Percentiles rank a stretch among this genome's conserved stretches.
phyloP scores from a whole-genome alignment of 2,888 invertebrate species.

The Caenorhabditis imperialis region DNA sequence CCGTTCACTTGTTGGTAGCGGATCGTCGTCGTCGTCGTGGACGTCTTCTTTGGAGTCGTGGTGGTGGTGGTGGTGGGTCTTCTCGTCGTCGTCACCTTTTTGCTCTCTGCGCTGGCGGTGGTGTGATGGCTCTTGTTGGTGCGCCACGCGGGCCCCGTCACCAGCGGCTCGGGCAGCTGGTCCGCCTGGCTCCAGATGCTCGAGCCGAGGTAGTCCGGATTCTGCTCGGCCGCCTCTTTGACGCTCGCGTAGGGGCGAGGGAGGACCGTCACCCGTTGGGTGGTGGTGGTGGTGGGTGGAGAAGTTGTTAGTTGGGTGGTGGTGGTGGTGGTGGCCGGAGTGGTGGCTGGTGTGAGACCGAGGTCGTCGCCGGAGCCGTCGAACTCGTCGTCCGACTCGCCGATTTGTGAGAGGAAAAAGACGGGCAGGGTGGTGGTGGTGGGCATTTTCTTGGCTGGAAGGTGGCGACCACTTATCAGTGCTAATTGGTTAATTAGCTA shows the following conservation, averaged over 20 bases:
- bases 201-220: conserved; percentile 67
- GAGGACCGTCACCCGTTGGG: conserved; percentile 52
- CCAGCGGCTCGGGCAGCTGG: conserved; percentile 59
- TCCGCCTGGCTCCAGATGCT: conserved; percentile 62
- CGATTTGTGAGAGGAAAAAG: conserved; percentile 53
- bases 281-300: conserved; percentile 44
- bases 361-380: conserved; percentile 59
- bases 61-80: conserved; percentile 50
- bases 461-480: no score
- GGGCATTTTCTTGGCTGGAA: conserved; percentile 28
- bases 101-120: conserved; percentile 30
- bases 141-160: conserved; percentile 66
- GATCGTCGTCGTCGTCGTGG: conserved; percentile 40
- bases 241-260: conserved; percentile 68
- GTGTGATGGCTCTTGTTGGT: conserved; percentile 47
- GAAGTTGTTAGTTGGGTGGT: conserved; percentile 51
- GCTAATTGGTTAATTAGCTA: no score
- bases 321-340: conserved; percentile 30
- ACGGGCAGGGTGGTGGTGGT: conserved; percentile 52
- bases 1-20: conserved; percentile 39
- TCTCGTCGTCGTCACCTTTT: conserved; percentile 36
- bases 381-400: conserved; percentile 42
- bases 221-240: conserved; percentile 61
- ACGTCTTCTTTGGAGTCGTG: conserved; percentile 17
- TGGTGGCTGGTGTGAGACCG: conserved; percentile 55